These are phyloP conservation scores for Machaerirhynchus nigripectus DNA, from an alignment of 2,113 vertebrate species.

Conservation along the genomic window DNA sequence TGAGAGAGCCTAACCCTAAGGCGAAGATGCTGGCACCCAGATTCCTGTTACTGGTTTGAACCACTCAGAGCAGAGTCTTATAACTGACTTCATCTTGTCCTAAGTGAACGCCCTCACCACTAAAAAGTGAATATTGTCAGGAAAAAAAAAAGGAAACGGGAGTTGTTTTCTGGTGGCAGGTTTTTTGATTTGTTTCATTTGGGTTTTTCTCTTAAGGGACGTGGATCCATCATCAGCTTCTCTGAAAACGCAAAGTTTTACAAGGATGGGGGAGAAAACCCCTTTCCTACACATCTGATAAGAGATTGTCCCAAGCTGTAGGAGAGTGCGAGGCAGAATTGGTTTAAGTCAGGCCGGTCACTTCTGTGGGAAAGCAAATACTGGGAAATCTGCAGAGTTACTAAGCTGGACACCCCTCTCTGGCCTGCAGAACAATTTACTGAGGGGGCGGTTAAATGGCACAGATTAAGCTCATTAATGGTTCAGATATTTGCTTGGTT, in stretches of 20 bases:
- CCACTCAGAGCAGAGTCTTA: background rate
- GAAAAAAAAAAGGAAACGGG: background rate
- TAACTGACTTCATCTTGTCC: background rate
- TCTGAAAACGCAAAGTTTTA: background rate
- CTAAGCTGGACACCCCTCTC: background rate
- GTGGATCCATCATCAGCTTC: background rate
- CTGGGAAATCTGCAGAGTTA: background rate
- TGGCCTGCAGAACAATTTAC: slow-evolving; percentile 24
- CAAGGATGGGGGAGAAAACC: rapidly evolving
- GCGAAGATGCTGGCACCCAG: background rate
- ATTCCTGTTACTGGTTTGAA: background rate
- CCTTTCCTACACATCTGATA: background rate
- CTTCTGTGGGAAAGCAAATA: background rate
- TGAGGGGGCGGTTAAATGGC: slow-evolving; percentile 15
- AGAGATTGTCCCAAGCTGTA: background rate
- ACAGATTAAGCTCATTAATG: slow-evolving; percentile 58
- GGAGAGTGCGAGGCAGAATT: background rate
- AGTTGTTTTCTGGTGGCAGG: background rate
- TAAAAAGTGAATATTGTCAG: background rate
- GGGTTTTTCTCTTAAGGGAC: background rate
- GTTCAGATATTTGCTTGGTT: slow-evolving; percentile 52
- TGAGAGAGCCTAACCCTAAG: background rate
- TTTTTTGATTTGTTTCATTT: background rate
- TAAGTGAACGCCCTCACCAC: background rate
- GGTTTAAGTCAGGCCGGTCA: background rate